Evolutionary conservation across 1,140 invertebrate species (phyloP).

Genomic region (Papilio aristodemus): DNA sequence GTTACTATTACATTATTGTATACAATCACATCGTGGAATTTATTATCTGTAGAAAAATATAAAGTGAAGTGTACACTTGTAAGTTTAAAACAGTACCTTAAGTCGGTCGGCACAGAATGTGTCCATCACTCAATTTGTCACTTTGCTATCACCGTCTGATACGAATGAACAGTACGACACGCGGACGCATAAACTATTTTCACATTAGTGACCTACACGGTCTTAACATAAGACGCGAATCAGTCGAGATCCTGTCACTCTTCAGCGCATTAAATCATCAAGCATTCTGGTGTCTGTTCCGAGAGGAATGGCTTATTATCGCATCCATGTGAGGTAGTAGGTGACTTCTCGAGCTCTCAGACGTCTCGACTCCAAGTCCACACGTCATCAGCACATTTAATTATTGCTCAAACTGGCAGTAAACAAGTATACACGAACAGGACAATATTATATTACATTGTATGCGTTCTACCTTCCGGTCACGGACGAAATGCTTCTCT

Average conservation of each 20-base stretch:
- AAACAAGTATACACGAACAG: conserved; percentile 29
- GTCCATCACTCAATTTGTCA: conserved; percentile 54
- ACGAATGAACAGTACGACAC: conserved; percentile 43
- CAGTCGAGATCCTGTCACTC: conserved; percentile 30
- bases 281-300: conserved; percentile 6
- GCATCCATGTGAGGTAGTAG: conserved; percentile 32
- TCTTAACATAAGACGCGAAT: conserved; percentile 52
- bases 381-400: conserved; percentile 34
- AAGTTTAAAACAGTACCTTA: conserved; percentile 37
- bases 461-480: conserved; percentile 18
- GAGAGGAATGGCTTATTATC: conserved; percentile 22
- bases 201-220: conserved; percentile 38
- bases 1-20: conserved; percentile 45
- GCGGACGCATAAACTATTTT: conserved; percentile 50
- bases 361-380: conserved; percentile 5
- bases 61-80: conserved; percentile 44
- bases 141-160: conserved; percentile 57
- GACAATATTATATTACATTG: conserved; percentile 32
- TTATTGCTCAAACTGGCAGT: conserved; percentile 56
- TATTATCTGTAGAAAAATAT: conserved; percentile 65
- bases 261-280: background rate
- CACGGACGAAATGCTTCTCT: conserved; percentile 29
- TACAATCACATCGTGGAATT: conserved; percentile 56
- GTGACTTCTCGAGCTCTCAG: background rate
- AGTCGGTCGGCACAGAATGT: conserved; percentile 33